Base-by-base conservation (phyloP, 2,888 invertebrate species). In the Eupithecia exiguata region DNA sequence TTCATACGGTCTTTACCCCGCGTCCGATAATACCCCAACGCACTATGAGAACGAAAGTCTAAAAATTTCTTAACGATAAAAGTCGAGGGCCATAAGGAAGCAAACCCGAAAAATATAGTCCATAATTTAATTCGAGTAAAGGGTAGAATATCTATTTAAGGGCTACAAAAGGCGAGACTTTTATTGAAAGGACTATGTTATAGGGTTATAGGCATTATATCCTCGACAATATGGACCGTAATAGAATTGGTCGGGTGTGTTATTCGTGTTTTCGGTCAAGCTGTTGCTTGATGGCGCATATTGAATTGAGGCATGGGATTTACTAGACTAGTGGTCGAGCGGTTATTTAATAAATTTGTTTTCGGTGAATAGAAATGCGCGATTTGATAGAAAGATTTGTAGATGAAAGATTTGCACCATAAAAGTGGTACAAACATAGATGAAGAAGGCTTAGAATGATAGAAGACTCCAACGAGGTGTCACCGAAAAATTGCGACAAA, bases 71-170 rank as follows among this genome's bases (percentile, higher is more conserved):
- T 70, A 82, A 82, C 79, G 77, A 67, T 82, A 79, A 83, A 84
- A 78, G 77, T 80, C 81, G 82, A 79, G 82, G 83, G 83, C 80
- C 85, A 82, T 84, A 86, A 83, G 87, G 87, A 87, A 86, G 88
- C 78, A 82, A 83, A 82, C 84, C 86, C 83, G 85, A 82, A 88
- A 88, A 89, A 91, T 89, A 90, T 87, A 88, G 88, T 87, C 86
- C 86, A 90, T 91, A 91, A 91, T 91, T 91, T 91, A 91, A 92
- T 92, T 89, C 87, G 79, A 84, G 86, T 85, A 89, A 92, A 88
- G 89, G 91, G 89, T 89, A 82, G 84, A 76, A 89, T 89, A 90
- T 89, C 89, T 90, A 89, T 89, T 91, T 90, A 89, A 87, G 87
- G 84, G 86, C 85, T 84, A 88, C 86, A 88, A 89, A 88, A 87